Base-by-base conservation (phyloP, 2,797 vertebrate species). In the Protosalanx chinensis region DNA sequence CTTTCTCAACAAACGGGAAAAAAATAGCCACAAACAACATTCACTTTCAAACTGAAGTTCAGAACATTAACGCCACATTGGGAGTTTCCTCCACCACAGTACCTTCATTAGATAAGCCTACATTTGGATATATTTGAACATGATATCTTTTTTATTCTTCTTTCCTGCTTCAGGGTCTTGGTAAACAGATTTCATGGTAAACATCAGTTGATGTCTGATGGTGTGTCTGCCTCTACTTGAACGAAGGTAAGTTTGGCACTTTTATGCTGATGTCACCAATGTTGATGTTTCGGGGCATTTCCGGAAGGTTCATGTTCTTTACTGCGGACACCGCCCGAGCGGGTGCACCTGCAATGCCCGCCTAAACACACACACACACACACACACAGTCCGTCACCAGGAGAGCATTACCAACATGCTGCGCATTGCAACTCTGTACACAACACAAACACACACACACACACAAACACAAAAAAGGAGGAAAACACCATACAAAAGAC, bases 191-290 rank as follows among this genome's bases (percentile, higher is more conserved):
- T 93, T 88, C 80, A 90, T 86, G 68, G 90, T 94, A 93, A 95
- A 93, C 91, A 86, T 87, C 88, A 89, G 88, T 89, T 82, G 91
- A 90, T 91, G 86, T 90, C 93, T 88, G 83, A 89, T 81, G 85
- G 72, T 53, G 71, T 77, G 60, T 0, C 88, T 81, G 89, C 93
- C 91, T 89, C 94, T 97, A 99, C 93, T 98, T 98, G 94, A 99
- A 99, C 88, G 97, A 98, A 81, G 97, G 96, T 87, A 99, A 93
- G 92, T 99, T 99, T 98, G 97, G 97, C 95, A 98, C 97, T 98
- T 99, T 98, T 93, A 98, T 99, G 96, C 97, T 98, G 95, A 98
- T 99, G 94, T 99, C 97, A 91, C 97, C 97, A 91, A 98, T 99
- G 94, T 98, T 98, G 94, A 99, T 99, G 95, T 99, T 99, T 95